Base-by-base conservation (phyloP, 2,888 invertebrate genomes). In the Caenorhabditis panamensis region DNA sequence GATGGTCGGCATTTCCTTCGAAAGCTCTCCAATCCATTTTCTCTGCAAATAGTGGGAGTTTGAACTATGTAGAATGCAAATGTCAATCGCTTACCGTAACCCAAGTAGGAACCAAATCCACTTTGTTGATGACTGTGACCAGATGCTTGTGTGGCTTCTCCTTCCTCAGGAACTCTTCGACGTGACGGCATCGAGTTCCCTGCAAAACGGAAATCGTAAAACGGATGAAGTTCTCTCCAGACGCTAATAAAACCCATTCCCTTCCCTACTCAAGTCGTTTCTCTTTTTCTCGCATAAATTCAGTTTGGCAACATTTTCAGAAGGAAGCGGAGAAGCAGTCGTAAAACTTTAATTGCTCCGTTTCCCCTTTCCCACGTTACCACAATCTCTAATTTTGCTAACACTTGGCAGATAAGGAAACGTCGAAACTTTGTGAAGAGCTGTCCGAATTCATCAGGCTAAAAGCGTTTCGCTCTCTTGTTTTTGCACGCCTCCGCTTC, bases 111-210 rank as follows among this genome's bases (percentile, higher is more conserved):
- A 99, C 96, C 80, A 99, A 89, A 86, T 94, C 93, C 78, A 93
- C 93, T 93, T 99, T 99, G 92, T 99, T 99, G 72, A 99, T 92
- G 68, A 99, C 95, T 91, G 99, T 96, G 89, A 99, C 95, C 8
- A 99, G 92, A 92, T 99, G 98, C 91, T 99, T 99, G 92, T 97
- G 96, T 0, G 95, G 94, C 91, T 98, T 98, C 91, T 99, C 98
- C 64, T 83, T 85, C 56, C 94, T 94, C 53, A 99, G 92, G 64
- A 87, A 87, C 86, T 95, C 95, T 91, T 97, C 95, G 68, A 99
- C 95, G 91, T 95, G 95, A 54, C 95, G 94, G 79, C 96, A 96
- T 67, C 99, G 94, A 0, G 99, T 99, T 26, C 85, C 85, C 82
- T 81, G 53, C n/a, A 71, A 69, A 16, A 62, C 6, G 20, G 8